Percentiles rank a stretch among this genome's conserved stretches.
Conservation (phyloP, 1,140 invertebrate genomes). For the Cydia amplana region DNA sequence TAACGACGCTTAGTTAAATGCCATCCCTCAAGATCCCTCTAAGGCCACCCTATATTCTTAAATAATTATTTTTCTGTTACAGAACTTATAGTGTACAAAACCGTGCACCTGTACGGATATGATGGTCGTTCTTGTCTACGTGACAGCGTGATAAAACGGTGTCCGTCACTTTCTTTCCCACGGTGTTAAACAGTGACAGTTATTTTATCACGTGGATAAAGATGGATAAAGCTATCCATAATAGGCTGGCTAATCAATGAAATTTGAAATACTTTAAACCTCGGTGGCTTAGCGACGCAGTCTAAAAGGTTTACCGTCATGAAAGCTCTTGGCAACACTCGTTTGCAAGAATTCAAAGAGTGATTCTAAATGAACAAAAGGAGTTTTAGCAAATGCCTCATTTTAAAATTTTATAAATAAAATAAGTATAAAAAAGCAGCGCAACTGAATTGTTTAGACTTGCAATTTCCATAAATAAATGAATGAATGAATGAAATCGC, state of each 20-base stretch:
- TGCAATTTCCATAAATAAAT: no score
- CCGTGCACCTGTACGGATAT: no score
- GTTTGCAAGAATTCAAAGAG: background rate
- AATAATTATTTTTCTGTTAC: background rate
- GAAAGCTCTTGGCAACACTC: background rate
- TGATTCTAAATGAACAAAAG: background rate
- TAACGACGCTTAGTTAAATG: constrained; percentile 38
- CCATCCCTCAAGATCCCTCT: background rate
- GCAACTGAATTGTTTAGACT: no score
- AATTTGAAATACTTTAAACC: background rate
- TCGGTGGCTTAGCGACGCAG: background rate
- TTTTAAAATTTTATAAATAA: background rate
- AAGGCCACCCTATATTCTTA: background rate
- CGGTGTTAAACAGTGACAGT: no score
- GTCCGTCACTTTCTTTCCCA: no score
- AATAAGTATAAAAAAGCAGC: background rate
- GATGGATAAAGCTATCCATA: no score
- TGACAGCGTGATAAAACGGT: no score
- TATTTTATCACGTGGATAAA: no score
- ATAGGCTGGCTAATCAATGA: no score
- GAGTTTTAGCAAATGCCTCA: background rate
- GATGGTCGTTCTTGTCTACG: no score
- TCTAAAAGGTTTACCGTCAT: background rate
- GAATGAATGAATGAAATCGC: no score
- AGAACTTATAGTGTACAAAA: no score